These are phyloP conservation scores for Drosophila seguyi DNA, from an alignment of 1,140 invertebrate genomes.

Conservation along the genomic window DNA sequence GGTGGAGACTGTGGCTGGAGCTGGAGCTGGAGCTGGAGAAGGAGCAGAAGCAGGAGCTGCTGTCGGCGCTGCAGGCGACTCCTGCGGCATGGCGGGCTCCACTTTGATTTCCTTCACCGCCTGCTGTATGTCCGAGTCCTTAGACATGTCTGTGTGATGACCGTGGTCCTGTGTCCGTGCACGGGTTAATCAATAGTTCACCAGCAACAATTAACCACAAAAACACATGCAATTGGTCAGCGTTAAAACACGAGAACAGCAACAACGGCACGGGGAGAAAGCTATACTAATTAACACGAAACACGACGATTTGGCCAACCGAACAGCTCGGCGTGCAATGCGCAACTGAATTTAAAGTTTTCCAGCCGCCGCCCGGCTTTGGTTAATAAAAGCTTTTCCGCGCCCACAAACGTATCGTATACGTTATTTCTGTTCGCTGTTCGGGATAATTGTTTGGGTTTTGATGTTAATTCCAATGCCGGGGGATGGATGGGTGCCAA, in stretches of 20 bases:
- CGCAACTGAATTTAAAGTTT: conserved; percentile 74
- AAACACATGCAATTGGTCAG: conserved; percentile 49
- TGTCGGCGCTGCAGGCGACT: conserved; percentile 10
- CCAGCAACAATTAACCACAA: conserved; percentile 17
- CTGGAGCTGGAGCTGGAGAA: neutral
- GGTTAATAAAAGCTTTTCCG: conserved; percentile 47
- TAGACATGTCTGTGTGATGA: conserved; percentile 49
- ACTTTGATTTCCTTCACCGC: conserved; percentile 59
- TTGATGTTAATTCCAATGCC: conserved; percentile 13
- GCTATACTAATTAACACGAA: conserved; percentile 20
- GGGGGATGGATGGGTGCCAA: conserved; percentile 28
- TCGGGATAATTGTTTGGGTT: conserved; percentile 31
- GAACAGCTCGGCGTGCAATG: conserved; percentile 65
- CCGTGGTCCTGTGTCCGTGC: neutral
- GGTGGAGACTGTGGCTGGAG: conserved; percentile 13
- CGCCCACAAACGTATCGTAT: conserved; percentile 33
- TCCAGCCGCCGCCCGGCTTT: conserved; percentile 32
- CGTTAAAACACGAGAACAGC: conserved; percentile 31
- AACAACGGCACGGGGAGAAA: conserved; percentile 8
- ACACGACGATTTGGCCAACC: conserved; percentile 40
- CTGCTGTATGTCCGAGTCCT: conserved; percentile 71
- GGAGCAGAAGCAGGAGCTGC: conserved; percentile 3
- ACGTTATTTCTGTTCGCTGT: conserved; percentile 8
- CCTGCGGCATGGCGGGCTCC: conserved; percentile 47
- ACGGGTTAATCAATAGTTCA: conserved; percentile 61